Percentiles rank a stretch among this genome's conserved stretches.
Evolutionary conservation across 2,113 vertebrate species (phyloP).

Genomic region (Galeopterus variegatus): DNA sequence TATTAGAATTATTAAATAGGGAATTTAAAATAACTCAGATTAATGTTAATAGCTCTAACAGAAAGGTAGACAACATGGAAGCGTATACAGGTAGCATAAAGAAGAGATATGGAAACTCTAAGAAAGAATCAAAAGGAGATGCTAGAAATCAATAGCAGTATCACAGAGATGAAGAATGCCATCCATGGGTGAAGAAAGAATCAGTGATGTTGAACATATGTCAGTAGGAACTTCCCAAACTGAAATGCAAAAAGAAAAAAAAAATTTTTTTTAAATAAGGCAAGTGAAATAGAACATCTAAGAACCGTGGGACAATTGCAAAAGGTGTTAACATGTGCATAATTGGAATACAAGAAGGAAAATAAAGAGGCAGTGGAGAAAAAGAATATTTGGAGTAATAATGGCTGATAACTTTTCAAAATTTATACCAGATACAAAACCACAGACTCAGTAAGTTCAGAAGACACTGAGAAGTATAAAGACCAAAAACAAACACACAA

Average conservation of each 20-base stretch:
- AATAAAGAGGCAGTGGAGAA: not conserved
- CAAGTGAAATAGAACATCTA: not conserved
- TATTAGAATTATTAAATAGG: not conserved
- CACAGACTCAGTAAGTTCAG: not conserved
- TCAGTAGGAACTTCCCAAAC: not conserved
- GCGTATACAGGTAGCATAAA: not conserved
- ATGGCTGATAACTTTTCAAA: not conserved
- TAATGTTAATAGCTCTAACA: not conserved
- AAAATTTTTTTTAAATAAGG: not conserved
- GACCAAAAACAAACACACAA: not conserved
- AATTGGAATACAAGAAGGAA: not conserved
- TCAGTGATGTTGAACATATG: not conserved
- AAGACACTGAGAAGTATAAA: not conserved
- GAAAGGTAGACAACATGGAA: not conserved
- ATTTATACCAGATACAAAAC: not conserved
- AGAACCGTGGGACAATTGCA: not conserved
- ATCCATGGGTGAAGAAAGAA: not conserved
- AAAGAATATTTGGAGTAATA: not conserved
- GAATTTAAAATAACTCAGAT: conserved; percentile 10
- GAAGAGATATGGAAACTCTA: not conserved
- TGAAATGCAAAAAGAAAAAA: not conserved
- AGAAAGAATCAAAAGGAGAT: not conserved
- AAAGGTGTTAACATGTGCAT: not conserved
- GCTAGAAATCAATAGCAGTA: not conserved
- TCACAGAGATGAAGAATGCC: not conserved